Evolutionary conservation across 2,888 invertebrate species (phyloP), one percentile per base, ranked within the genome.

Genomic region (Pyralis farinalis): DNA sequence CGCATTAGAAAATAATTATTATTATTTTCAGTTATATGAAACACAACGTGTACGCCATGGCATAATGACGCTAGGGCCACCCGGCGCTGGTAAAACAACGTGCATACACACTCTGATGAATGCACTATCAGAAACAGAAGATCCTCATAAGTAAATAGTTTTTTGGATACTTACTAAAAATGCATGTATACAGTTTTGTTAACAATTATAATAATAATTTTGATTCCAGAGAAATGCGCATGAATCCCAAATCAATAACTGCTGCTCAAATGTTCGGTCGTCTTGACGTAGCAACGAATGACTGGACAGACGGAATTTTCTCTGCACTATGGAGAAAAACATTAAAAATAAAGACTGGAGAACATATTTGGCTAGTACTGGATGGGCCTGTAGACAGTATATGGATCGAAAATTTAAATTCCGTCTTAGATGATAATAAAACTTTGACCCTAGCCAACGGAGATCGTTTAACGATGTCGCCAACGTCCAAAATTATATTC

Each of bases 261-360:
- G 96, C 98, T 0, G 94, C 98, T 0, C 98, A 98, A 90, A 98
- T 98, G 98, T 98, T 98, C 72, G 98, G 98, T 0, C 92, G 97
- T 20, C 86, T 98, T 12, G 98, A 98, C 69, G 98, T 98, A 0
- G 98, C 98, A 1, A 98, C 98, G 1, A 98, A 98, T 68, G 98
- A 98, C 69, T 98, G 98, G 98, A 98, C 98, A 0, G 98, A 98
- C 74, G 98, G 98, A 4, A 98, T 98, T 63, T 98, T 98, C 81
- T 98, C 98, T 0, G 97, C 98, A 0, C 86, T 98, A 0, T 98
- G 98, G 98, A 91, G 98, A 28, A 97, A 98, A 82, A 98, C 98
- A 0, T 90, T 97, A 1, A 96, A 96, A 80, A 86, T 95, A 0
- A 98, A 96, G 82, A 93, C 94, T 53, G 94, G 93, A 1, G 98